Evolutionary conservation across 2,888 invertebrate species (phyloP).

Genomic region (Pollenia amentaria): DNA sequence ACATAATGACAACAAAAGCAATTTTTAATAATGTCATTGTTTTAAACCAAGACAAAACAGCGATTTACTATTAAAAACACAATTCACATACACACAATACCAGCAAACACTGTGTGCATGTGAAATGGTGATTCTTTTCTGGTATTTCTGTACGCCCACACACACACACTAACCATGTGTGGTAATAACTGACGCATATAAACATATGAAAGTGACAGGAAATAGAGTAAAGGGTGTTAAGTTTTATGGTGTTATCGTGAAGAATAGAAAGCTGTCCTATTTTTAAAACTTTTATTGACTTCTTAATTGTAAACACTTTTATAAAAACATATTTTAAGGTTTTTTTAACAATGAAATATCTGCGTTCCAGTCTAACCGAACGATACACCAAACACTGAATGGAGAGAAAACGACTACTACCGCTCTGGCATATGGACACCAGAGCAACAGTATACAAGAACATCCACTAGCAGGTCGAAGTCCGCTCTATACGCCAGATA

Average conservation of each 20-base stretch:
- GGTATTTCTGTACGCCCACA: not conserved
- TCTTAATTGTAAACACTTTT: too few relatives aligned
- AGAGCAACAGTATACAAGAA: too few relatives aligned
- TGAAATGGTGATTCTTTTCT: not conserved
- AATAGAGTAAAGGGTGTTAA: not conserved
- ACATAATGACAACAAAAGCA: constrained; percentile 36
- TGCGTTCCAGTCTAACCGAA: too few relatives aligned
- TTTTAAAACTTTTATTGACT: too few relatives aligned
- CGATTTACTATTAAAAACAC: constrained; percentile 22
- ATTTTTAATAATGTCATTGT: constrained; percentile 52
- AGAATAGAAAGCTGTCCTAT: too few relatives aligned
- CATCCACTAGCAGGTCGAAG: too few relatives aligned
- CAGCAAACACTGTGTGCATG: not conserved
- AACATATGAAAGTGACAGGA: not conserved
- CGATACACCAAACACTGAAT: too few relatives aligned
- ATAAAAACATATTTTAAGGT: too few relatives aligned
- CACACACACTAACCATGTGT: not conserved
- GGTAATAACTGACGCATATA: not conserved
- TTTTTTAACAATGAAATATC: too few relatives aligned
- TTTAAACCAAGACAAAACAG: constrained; percentile 31
- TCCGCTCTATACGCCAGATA: too few relatives aligned
- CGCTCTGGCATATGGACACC: too few relatives aligned
- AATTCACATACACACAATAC: not conserved
- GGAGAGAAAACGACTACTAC: too few relatives aligned
- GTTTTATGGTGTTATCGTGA: not conserved